These are phyloP conservation scores for Merluccius polli DNA, from an alignment of 2,797 vertebrate genomes.

Conservation along the genomic window DNA sequence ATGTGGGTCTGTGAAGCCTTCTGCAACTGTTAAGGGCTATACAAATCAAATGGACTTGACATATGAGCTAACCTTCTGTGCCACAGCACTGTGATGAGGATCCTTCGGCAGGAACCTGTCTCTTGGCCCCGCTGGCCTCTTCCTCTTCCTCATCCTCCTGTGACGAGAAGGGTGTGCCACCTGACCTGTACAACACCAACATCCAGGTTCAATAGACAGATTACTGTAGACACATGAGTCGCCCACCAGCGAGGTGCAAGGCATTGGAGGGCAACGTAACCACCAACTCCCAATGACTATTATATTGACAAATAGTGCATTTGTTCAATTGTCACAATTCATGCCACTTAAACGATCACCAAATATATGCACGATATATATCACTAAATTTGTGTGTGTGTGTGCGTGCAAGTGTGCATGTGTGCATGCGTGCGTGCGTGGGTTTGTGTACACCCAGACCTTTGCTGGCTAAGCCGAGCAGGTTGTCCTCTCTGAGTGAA, in stretches of 20 bases:
- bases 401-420: neutral
- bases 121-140: neutral
- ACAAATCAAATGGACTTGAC: neutral
- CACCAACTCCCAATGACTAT: too few species aligned
- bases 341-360: too few species aligned
- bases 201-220: neutral
- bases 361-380: too few species aligned
- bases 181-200: slow-evolving; percentile 7
- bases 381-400: neutral
- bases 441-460: neutral
- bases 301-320: too few species aligned
- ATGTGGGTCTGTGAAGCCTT: neutral
- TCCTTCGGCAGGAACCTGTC: neutral
- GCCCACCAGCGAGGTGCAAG: too few species aligned
- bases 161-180: neutral
- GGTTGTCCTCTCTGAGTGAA: slow-evolving; percentile 25
- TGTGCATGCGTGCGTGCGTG: slow-evolving; percentile 29
- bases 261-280: too few species aligned
- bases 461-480: slow-evolving; percentile 27
- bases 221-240: neutral
- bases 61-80: neutral
- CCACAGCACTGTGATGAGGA: neutral
- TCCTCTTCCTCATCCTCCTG: neutral
- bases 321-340: too few species aligned
- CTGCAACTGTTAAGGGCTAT: neutral